These are phyloP conservation scores for Nemopilema nomurai DNA, from an alignment of 30 jellyfish, hydroid and myxozoan genomes.

Conservation along the genomic window DNA sequence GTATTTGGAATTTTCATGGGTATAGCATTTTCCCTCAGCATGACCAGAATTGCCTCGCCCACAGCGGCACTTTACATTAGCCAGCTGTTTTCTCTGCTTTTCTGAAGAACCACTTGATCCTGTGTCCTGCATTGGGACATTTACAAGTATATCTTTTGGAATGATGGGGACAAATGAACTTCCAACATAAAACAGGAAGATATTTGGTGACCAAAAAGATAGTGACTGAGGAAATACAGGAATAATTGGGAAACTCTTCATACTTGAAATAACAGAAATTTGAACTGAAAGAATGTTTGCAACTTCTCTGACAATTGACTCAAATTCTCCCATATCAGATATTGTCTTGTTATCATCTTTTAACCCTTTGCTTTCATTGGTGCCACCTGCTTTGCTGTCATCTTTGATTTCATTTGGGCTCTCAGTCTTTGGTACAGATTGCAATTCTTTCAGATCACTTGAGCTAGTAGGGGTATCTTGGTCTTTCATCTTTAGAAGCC, in stretches of 20 bases:
- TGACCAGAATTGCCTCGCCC: constrained; percentile 88
- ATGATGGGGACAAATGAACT: constrained; percentile 75
- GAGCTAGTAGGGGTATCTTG: background rate
- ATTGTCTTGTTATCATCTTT: background rate
- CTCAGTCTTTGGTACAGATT: background rate
- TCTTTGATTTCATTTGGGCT: constrained; percentile 1
- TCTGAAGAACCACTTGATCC: constrained; percentile 7
- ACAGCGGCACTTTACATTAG: constrained; percentile 81
- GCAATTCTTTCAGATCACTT: background rate
- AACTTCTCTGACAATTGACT: constrained; percentile 51
- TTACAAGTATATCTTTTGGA: constrained; percentile 46
- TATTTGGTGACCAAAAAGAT: constrained; percentile 63
- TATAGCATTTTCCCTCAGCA: constrained; percentile 76
- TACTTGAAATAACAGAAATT: constrained; percentile 71
- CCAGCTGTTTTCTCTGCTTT: background rate
- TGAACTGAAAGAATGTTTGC: constrained; percentile 69
- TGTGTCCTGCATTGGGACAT: constrained; percentile 1
- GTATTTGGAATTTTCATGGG: constrained; percentile 84
- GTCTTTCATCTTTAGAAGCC: background rate
- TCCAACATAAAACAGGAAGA: constrained; percentile 61
- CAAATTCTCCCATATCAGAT: constrained; percentile 73
- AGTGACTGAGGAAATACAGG: constrained; percentile 85
- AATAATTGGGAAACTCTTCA: constrained; percentile 77
- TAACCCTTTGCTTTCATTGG: background rate
- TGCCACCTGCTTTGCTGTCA: background rate